Evolutionary conservation across 1,140 invertebrate genomes (phyloP), one percentile per base, ranked within the genome.

Genomic region (Drosophila melanica): DNA sequence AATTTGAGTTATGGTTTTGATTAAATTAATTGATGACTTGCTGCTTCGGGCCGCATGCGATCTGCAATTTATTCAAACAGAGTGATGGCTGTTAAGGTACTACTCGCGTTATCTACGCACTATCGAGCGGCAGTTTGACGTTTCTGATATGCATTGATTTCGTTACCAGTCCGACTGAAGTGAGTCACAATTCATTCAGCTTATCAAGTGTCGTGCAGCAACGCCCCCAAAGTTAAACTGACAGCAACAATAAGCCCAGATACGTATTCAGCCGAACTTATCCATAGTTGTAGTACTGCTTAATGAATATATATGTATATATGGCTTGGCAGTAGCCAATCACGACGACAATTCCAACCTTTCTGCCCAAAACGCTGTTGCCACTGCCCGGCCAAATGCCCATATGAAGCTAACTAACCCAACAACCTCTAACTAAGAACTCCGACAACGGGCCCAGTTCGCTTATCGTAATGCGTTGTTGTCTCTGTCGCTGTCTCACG

Each of bases 1-100:
- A 89, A 59, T 89, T 87, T 87, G 84, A 89, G 79, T 89, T 89
- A 82, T 73, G 47, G 41, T 18, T 65, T 67, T 79, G 89, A 89
- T 87, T 77, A 74, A 89, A 87, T 89, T 87, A 79, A 87, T 87
- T 87, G 82, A 82, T 76, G 64, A 66, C 48, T 50, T 53, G 53
- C 53, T 41, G 48, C 58, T 70, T n/a, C n/a, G n/a, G 35, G 12
- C 16, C 30, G 7, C 23, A 11, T 59, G 74, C 58, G 65, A 77
- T 86, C 81, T 85, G 78, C 7, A 86, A 64, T 57, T 11, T 41
- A n/a, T 39, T 39, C 18, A 23, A 41, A 57, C 10, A 27, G 53
- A 58, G 42, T 67, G 64, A 50, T 41, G 16, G 45, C 47, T 51
- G 48, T 62, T 44, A 35, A 47, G n/a, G 20, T 11, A 7, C 11